Conservation (phyloP, 2,888 invertebrate species). For the Saturnia pavonia region DNA sequence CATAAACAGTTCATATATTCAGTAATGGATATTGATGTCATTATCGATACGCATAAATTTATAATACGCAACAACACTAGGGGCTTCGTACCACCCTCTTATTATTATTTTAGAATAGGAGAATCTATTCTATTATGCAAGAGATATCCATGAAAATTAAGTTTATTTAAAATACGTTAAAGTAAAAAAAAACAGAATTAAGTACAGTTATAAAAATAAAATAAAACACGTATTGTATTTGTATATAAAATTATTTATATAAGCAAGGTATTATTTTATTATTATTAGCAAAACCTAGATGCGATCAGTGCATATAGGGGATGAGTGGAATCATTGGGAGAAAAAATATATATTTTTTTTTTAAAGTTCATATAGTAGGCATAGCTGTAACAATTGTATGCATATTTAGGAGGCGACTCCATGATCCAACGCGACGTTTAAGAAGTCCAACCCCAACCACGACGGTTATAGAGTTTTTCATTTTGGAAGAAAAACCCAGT, state of each 20-base stretch:
- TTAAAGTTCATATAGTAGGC: too few species aligned
- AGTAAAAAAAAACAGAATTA: not conserved
- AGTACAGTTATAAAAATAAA: not conserved
- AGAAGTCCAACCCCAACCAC: too few species aligned
- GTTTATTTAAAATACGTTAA: slow-evolving; percentile 22
- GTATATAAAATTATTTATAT: not conserved
- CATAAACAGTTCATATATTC: slow-evolving; percentile 37
- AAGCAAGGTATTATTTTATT: too few species aligned
- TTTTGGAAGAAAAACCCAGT: too few species aligned
- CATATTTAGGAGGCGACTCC: too few species aligned
- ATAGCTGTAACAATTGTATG: too few species aligned
- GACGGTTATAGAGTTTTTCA: too few species aligned
- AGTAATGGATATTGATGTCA: slow-evolving; percentile 56
- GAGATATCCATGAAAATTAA: slow-evolving; percentile 54
- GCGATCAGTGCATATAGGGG: too few species aligned
- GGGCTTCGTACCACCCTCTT: slow-evolving; percentile 59
- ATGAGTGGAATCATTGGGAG: too few species aligned
- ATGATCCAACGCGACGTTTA: too few species aligned
- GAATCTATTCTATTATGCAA: slow-evolving; percentile 55
- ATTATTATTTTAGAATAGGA: slow-evolving; percentile 49
- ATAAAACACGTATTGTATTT: not conserved
- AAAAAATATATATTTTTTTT: too few species aligned
- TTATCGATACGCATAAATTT: slow-evolving; percentile 72
- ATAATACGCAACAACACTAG: slow-evolving; percentile 60
- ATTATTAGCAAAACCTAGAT: too few species aligned